Evolutionary conservation across 2,113 vertebrate species (phyloP), one percentile per base, ranked within the genome.

Genomic region (Zosterops japonicus): DNA sequence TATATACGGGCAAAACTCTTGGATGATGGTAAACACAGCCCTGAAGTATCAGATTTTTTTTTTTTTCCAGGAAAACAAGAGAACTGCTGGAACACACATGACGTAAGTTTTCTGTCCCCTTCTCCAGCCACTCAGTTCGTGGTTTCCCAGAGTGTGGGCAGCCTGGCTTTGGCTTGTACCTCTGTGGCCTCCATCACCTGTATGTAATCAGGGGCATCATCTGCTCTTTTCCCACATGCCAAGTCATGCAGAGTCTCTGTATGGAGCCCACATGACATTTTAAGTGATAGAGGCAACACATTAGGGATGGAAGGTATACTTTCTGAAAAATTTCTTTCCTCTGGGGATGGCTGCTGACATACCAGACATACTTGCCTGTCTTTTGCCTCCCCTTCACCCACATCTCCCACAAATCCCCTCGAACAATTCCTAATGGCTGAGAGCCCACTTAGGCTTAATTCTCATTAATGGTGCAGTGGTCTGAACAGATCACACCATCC

Each of bases 211-310:
- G 49, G 7, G 39, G 14, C 70, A 64, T 69, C 25, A 52, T 20
- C 31, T 8, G 8, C 57, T 65, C 49, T 44, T 69, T 69, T 74
- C 39, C 60, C 68, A 47, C 2, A 0, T 6, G 16, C 36, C 21
- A 64, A 33, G 12, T 36, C 27, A 44, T 0, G 41, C n/a, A 42
- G 44, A 47, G 14, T 11, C 59, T 76, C 53, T 0, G 0, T 29
- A 36, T 3, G 11, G 36, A 83, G 57, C 11, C 49, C 47, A 78
- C 3, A 9, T 6, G 22, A 23, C 25, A 25, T 69, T 69, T 93
- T 57, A 69, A 85, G 27, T 61, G 78, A 60, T 24, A 28, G 28
- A 65, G 71, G 29, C 15, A 61, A 42, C 0, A 0, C 46, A n/a
- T 7, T 14, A 65, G 28, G n/a, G 52, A 82, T 22, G 53, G 69